phyloP scores from a whole-genome alignment of 2,113 vertebrate genomes.

The Sinocyclocheilus anshuiensis region DNA sequence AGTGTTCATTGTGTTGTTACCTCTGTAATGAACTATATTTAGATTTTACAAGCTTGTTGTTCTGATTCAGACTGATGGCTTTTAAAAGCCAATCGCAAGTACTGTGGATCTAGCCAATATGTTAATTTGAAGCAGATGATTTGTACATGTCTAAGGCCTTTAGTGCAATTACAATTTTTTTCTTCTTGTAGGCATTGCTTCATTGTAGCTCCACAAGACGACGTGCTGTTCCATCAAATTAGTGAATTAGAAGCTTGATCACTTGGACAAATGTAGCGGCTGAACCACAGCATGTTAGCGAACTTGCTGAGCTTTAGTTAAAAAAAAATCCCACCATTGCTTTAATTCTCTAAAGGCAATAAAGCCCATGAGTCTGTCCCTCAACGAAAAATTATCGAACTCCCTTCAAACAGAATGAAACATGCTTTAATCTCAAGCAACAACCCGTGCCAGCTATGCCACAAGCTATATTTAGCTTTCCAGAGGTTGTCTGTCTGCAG shows the following conservation, averaged over 20 bases:
- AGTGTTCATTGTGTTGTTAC: constrained; percentile 16
- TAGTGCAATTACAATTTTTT: neutral
- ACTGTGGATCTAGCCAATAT: constrained; percentile 22
- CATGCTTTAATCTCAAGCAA: constrained; percentile 29
- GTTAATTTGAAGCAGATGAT: constrained; percentile 23
- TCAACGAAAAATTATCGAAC: constrained; percentile 23
- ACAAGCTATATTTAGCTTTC: constrained; percentile 39
- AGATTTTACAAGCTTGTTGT: constrained; percentile 26
- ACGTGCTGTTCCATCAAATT: neutral
- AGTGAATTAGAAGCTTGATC: neutral
- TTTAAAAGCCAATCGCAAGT: constrained; percentile 4
- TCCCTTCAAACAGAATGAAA: constrained; percentile 39
- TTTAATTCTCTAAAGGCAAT: constrained; percentile 12
- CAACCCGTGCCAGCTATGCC: constrained; percentile 21
- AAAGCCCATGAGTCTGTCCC: neutral
- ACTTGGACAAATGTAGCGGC: constrained; percentile 10
- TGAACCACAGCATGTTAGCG: neutral
- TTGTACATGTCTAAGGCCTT: constrained; percentile 12
- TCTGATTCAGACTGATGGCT: constrained; percentile 8
- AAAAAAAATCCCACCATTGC: neutral
- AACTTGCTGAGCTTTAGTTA: neutral
- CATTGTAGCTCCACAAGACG: neutral
- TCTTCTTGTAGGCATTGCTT: neutral
- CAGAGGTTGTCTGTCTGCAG: constrained; percentile 17
- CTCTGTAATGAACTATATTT: constrained; percentile 26